Evolutionary conservation across 2,888 invertebrate genomes (phyloP).

Genomic region (Pheosia tremula): DNA sequence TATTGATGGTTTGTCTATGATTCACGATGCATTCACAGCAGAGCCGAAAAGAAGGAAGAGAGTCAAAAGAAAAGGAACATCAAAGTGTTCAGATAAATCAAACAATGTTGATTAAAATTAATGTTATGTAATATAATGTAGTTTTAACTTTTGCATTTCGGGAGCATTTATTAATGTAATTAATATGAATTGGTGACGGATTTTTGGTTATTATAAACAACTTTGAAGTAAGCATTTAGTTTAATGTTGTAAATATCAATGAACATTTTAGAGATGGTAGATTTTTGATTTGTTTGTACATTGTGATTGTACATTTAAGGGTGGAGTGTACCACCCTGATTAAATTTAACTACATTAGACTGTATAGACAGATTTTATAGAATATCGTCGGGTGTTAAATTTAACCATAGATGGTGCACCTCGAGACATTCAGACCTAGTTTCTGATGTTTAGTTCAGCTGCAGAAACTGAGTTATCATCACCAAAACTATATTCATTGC

Average conservation of each 20-base stretch:
- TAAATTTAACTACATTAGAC: no score
- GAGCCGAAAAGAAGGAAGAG: conserved; percentile 26
- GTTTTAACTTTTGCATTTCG: background rate
- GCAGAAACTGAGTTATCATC: background rate
- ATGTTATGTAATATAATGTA: background rate
- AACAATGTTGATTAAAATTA: background rate
- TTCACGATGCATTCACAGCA: conserved; percentile 53
- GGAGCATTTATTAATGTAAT: conserved; percentile 4
- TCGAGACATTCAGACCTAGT: no score
- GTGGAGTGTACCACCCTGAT: no score
- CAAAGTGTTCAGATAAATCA: conserved; percentile 15
- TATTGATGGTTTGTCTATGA: conserved; percentile 61
- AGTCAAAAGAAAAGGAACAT: conserved; percentile 30
- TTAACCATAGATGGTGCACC: no score
- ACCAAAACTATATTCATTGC: background rate
- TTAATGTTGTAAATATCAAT: background rate
- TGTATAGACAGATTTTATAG: no score
- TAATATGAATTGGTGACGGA: background rate
- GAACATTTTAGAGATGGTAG: background rate
- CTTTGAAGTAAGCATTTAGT: background rate
- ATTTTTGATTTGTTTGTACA: no score
- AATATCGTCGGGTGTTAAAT: no score
- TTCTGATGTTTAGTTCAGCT: no score
- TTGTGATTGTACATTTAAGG: no score
- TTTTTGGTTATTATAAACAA: background rate